Evolutionary conservation across 2,888 invertebrate species (phyloP).

Genomic region (Archips xylosteana): DNA sequence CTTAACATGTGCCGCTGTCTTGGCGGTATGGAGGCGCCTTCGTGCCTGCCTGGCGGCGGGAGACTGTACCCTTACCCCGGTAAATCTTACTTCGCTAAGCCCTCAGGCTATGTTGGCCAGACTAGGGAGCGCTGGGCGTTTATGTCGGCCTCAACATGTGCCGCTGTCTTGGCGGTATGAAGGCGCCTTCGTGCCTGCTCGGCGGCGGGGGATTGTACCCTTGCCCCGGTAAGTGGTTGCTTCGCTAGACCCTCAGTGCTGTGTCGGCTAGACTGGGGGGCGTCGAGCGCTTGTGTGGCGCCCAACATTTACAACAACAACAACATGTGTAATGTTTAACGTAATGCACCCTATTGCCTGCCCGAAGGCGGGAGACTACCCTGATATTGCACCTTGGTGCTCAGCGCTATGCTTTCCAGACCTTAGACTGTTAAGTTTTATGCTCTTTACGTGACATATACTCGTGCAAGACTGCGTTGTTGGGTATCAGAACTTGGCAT

Average conservation of each 20-base stretch:
- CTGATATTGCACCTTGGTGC: constrained; percentile 49
- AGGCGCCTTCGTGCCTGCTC: constrained; percentile 71
- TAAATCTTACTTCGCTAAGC: too few relatives aligned
- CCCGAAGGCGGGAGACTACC: constrained; percentile 60
- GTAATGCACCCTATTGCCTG: constrained; percentile 70
- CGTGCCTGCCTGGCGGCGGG: constrained; percentile 75
- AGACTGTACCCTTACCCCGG: constrained; percentile 67
- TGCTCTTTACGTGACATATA: too few relatives aligned
- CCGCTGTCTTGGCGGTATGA: constrained; percentile 58
- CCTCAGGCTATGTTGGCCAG: constrained; percentile 88
- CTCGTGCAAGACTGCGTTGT: too few relatives aligned
- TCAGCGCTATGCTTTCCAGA: too few relatives aligned
- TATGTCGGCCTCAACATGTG: constrained; percentile 94
- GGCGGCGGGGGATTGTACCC: constrained; percentile 65
- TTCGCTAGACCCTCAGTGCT: constrained; percentile 82
- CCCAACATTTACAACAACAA: constrained; percentile 87
- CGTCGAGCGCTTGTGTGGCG: constrained; percentile 90
- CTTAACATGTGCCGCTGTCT: constrained; percentile 87
- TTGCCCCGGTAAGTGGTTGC: constrained; percentile 62
- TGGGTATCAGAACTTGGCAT: too few relatives aligned
- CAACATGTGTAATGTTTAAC: too few relatives aligned
- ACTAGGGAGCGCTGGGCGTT: constrained; percentile 89
- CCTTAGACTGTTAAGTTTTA: too few relatives aligned
- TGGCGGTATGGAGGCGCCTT: constrained; percentile 62
- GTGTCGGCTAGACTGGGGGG: constrained; percentile 89